phyloP scores from a whole-genome alignment of 2,113 vertebrate species.

The Calypte anna region DNA sequence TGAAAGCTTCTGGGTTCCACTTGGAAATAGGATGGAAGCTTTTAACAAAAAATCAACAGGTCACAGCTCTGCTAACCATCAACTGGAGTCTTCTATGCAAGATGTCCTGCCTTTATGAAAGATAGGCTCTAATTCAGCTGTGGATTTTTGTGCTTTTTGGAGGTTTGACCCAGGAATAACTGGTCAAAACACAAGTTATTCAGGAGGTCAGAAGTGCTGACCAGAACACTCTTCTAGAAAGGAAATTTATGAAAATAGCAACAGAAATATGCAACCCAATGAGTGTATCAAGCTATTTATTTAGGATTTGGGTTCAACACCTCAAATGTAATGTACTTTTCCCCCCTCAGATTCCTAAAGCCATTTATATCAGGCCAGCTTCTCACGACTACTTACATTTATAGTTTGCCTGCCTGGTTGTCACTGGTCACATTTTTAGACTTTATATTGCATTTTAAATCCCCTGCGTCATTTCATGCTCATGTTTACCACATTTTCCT shows the following conservation, averaged over 20 bases:
- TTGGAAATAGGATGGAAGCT: neutral
- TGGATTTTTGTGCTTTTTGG: neutral
- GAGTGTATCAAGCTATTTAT: neutral
- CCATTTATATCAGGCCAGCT: constrained; percentile 13
- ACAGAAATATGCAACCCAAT: neutral
- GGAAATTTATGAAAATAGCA: constrained; percentile 9
- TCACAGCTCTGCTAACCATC: neutral
- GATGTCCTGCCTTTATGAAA: neutral
- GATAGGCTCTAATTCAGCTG: neutral
- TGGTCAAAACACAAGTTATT: neutral
- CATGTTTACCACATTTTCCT: constrained; percentile 53
- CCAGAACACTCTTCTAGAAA: constrained; percentile 14
- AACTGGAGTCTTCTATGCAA: neutral
- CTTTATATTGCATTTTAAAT: constrained; percentile 48
- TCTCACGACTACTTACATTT: constrained; percentile 45
- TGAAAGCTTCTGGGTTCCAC: neutral
- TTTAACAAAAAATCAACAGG: neutral
- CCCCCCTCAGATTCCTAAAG: neutral
- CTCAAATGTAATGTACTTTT: neutral
- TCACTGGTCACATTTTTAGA: constrained; percentile 33
- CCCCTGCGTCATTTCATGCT: constrained; percentile 14
- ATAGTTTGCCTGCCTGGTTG: constrained; percentile 35
- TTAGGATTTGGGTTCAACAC: constrained; percentile 27
- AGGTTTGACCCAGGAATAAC: neutral
- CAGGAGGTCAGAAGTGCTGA: neutral